Conservation (phyloP, 2,113 vertebrate species). For the Casuarius casuarius region DNA sequence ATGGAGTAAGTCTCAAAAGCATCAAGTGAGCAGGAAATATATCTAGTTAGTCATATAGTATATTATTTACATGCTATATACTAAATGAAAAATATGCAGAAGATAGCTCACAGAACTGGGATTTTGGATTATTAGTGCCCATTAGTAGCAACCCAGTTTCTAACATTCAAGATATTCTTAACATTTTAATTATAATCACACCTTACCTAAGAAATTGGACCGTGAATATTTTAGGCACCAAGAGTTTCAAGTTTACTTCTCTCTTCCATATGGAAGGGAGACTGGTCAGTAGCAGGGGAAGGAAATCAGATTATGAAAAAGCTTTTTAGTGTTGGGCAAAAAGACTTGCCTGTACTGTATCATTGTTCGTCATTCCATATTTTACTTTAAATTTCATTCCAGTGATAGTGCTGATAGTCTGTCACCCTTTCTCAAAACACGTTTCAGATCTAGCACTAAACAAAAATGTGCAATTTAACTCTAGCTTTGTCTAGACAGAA, state of each 20-base stretch:
- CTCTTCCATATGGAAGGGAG: constrained; percentile 29
- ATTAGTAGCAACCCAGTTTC: constrained; percentile 67
- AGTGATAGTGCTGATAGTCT: background rate
- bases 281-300: constrained; percentile 39
- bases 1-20: constrained; percentile 78
- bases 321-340: constrained; percentile 15
- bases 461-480: background rate
- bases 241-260: constrained; percentile 72
- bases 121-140: constrained; percentile 47
- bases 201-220: constrained; percentile 64
- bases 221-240: constrained; percentile 74
- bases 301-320: background rate
- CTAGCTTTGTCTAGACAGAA: constrained; percentile 29
- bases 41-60: constrained; percentile 67
- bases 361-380: background rate
- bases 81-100: constrained; percentile 60
- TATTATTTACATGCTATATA: constrained; percentile 71
- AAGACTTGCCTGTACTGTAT: constrained; percentile 19
- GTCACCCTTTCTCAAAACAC: constrained; percentile 7
- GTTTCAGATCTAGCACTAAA: constrained; percentile 50
- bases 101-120: constrained; percentile 49
- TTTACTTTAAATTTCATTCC: background rate
- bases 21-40: constrained; percentile 77
- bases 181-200: background rate
- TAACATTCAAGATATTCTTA: constrained; percentile 60